These are phyloP conservation scores for Eubasilissa regina DNA, from an alignment of 1,140 invertebrate species.

Conservation along the genomic window DNA sequence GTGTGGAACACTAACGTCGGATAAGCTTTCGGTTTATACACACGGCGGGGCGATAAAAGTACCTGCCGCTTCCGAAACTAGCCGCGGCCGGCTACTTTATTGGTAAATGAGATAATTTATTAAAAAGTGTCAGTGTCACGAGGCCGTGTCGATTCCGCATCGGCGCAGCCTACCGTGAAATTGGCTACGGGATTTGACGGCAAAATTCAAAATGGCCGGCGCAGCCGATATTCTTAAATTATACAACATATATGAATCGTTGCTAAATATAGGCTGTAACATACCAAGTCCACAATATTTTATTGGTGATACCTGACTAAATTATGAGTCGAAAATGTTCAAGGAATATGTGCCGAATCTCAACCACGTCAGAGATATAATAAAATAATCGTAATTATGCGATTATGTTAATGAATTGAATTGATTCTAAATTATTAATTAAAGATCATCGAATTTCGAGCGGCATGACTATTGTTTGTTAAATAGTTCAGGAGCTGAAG, in stretches of 20 bases:
- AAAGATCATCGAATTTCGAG: too few relatives aligned
- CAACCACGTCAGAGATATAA: too few relatives aligned
- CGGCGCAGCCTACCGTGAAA: slow-evolving; percentile 41
- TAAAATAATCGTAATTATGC: too few relatives aligned
- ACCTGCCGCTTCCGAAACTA: slow-evolving; percentile 35
- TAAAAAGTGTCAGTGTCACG: slow-evolving; percentile 46
- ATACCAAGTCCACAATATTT: too few relatives aligned
- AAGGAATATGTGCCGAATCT: too few relatives aligned
- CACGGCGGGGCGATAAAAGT: background rate
- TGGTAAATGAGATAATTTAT: slow-evolving; percentile 51
- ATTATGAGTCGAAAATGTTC: too few relatives aligned
- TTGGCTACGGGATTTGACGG: slow-evolving; percentile 40
- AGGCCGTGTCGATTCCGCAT: slow-evolving; percentile 35
- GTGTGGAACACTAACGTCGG: slow-evolving; percentile 23
- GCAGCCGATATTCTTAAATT: slow-evolving; percentile 36
- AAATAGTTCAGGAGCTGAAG: too few relatives aligned
- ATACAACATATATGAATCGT: background rate
- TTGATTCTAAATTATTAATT: too few relatives aligned
- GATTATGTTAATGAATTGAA: too few relatives aligned
- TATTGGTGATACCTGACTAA: too few relatives aligned
- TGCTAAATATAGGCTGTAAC: too few relatives aligned
- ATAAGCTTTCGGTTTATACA: slow-evolving; percentile 33
- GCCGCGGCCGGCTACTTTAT: slow-evolving; percentile 16
- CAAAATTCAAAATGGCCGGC: slow-evolving; percentile 40
- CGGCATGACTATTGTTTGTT: too few relatives aligned